These are phyloP conservation scores for Aix galericulata DNA, from an alignment of 2,113 vertebrate species.

Conservation along the genomic window DNA sequence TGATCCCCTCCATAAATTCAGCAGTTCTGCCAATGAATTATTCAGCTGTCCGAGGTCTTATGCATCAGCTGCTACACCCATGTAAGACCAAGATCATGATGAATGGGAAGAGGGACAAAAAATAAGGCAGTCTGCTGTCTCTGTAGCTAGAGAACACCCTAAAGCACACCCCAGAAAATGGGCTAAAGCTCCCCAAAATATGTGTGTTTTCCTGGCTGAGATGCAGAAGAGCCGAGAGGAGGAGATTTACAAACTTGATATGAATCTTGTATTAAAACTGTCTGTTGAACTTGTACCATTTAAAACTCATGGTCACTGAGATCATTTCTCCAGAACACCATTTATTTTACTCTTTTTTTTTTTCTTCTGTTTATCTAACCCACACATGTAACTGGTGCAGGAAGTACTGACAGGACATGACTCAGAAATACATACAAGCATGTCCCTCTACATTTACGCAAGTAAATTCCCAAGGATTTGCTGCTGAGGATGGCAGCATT, in stretches of 20 bases:
- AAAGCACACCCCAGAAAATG: neutral
- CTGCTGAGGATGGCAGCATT: neutral
- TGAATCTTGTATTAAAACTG: neutral
- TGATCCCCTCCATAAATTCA: neutral
- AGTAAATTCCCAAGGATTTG: neutral
- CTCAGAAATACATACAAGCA: conserved; percentile 18
- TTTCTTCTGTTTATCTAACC: neutral
- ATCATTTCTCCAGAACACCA: neutral
- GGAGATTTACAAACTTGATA: neutral
- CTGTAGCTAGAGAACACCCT: neutral
- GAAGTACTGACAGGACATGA: conserved; percentile 37
- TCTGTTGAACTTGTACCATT: neutral
- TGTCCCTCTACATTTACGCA: neutral
- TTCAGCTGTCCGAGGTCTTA: conserved; percentile 34
- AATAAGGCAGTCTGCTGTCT: neutral
- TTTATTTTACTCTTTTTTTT: neutral
- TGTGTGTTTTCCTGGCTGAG: neutral
- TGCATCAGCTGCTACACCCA: conserved; percentile 8
- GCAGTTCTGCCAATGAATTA: conserved; percentile 16
- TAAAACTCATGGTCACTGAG: neutral
- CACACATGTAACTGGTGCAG: neutral
- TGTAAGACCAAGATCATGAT: neutral
- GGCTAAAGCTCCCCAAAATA: neutral
- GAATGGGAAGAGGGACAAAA: neutral
- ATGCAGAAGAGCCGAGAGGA: neutral